Evolutionary conservation across 2,888 invertebrate species (phyloP), one percentile per base, ranked within the genome.

Genomic region (Lycaena phlaeas): DNA sequence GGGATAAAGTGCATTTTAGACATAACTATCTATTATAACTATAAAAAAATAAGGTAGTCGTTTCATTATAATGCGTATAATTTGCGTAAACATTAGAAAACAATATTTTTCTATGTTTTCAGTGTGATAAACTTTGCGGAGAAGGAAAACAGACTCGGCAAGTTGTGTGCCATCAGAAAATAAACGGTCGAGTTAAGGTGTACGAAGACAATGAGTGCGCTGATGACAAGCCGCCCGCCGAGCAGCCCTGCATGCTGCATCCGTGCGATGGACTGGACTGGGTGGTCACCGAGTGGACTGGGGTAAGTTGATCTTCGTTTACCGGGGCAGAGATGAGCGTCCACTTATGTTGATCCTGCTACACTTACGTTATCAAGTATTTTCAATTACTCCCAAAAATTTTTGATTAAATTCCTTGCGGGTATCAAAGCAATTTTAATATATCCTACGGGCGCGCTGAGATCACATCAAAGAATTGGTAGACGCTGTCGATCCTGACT

Each of bases 251-350:
- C 64, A 86, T 89, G 52, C 51, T 94, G 58, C 85, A 92, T 36
- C 94, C 96, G 0, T 97, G 97, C 62, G 94, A 93, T 44, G 97
- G 96, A 3, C 90, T 96, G 6, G 96, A 96, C 66, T 97, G 96
- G 96, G 89, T 96, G 38, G 77, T 90, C 4, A 90, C 95, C 0
- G 89, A 91, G 28, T 97, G 97, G 97, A 89, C 89, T 53, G 94
- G 95, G 54, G 97, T 97, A 78, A 88, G 89, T 76, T 40, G 25
- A 17, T 29, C 2, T 2, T n/a, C n/a, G n/a, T n/a, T n/a, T n/a
- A n/a, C n/a, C n/a, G n/a, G 1, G 6, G 28, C 2, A 6, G 12
- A 4, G 12, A 11, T 1, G 11, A 28, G 28, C 30, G 6, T n/a
- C n/a, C 10, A 31, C 15, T 3, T 2, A 2, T 17, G 9, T 2